These are phyloP conservation scores for Andrena chrysosceles DNA, from an alignment of 2,888 invertebrate species.

Conservation along the genomic window DNA sequence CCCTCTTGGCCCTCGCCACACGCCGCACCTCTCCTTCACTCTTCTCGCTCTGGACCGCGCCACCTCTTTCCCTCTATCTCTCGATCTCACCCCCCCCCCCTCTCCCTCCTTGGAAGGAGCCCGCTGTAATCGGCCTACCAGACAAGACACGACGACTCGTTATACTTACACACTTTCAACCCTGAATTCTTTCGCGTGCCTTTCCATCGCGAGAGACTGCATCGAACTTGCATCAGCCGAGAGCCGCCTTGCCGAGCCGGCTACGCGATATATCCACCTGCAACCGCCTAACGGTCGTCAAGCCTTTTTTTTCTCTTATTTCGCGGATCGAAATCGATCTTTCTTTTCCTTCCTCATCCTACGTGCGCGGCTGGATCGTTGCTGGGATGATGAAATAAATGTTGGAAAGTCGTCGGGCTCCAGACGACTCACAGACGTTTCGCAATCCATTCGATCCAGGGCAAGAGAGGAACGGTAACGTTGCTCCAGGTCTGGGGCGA, in stretches of 20 bases:
- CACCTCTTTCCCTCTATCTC: not conserved
- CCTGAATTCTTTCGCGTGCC: constrained; percentile 73
- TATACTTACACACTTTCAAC: constrained; percentile 74
- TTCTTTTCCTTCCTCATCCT: not conserved
- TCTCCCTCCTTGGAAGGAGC: constrained; percentile 14
- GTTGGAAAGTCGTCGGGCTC: constrained; percentile 6
- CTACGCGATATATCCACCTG: constrained; percentile 32
- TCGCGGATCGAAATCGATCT: constrained; percentile 12
- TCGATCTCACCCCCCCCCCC: constrained; percentile 12
- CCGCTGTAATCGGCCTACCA: constrained; percentile 63
- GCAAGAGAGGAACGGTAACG: not conserved
- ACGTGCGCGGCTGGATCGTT: not conserved
- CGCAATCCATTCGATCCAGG: not conserved
- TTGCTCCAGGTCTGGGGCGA: not conserved
- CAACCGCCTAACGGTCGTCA: constrained; percentile 30
- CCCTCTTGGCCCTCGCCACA: constrained; percentile 6
- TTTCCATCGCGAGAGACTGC: constrained; percentile 69
- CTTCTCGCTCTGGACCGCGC: not conserved
- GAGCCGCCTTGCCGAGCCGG: not conserved
- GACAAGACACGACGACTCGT: constrained; percentile 70
- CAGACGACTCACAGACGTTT: not conserved
- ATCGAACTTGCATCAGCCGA: constrained; percentile 71
- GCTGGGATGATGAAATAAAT: constrained; percentile 20
- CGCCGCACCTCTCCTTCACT: constrained; percentile 1
- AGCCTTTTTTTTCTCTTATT: not conserved